These are phyloP conservation scores for Trichogramma evanescens DNA, from an alignment of 2,888 invertebrate genomes.

Conservation along the genomic window DNA sequence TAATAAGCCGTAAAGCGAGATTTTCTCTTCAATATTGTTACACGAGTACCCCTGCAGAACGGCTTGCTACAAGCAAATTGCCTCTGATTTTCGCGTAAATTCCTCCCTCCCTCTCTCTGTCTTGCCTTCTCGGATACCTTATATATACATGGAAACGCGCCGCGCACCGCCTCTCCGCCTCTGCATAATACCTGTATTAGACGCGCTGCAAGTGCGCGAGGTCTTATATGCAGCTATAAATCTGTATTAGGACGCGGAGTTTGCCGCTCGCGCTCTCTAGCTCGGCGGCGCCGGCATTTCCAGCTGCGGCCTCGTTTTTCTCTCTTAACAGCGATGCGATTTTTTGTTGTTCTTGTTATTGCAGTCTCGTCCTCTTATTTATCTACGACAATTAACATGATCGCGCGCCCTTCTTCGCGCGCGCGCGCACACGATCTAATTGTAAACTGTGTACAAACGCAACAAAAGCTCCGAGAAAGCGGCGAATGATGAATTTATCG, in stretches of 20 bases:
- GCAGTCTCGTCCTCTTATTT: background rate
- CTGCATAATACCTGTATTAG: conserved; percentile 41
- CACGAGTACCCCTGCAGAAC: background rate
- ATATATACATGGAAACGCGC: too few relatives aligned
- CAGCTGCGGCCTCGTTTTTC: too few relatives aligned
- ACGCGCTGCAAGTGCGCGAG: conserved; percentile 20
- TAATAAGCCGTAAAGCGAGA: conserved; percentile 4
- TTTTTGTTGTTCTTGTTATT: background rate
- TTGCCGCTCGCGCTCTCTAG: background rate
- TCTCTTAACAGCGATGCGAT: background rate
- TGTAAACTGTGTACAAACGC: conserved; percentile 5
- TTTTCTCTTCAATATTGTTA: background rate
- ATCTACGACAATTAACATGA: conserved; percentile 8
- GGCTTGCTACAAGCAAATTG: conserved; percentile 33
- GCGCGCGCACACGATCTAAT: background rate
- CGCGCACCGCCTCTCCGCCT: conserved; percentile 26
- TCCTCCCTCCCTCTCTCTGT: conserved; percentile 19
- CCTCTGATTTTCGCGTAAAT: conserved; percentile 41
- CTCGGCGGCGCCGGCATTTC: background rate
- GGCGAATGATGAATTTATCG: conserved; percentile 1
- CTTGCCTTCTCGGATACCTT: too few relatives aligned
- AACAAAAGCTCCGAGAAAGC: background rate
- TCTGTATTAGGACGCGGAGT: conserved; percentile 36
- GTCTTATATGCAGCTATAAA: conserved; percentile 39
- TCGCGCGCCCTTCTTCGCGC: background rate